These are phyloP conservation scores for Microctonus brassicae DNA, from an alignment of 2,888 invertebrate genomes.

Conservation along the genomic window DNA sequence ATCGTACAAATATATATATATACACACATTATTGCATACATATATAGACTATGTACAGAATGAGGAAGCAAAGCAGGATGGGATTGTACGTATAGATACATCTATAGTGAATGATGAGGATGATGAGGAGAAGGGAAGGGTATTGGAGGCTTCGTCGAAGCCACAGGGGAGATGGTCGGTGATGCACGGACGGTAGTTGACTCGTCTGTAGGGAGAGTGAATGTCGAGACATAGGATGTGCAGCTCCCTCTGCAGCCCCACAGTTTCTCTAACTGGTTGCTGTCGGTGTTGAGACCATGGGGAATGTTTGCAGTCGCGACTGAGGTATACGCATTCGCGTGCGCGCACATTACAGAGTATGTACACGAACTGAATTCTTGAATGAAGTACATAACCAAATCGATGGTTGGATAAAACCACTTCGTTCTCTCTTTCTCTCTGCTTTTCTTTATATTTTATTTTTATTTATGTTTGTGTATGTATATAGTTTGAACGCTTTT, in stretches of 20 bases:
- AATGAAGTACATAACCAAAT: constrained; percentile 35
- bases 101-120: background rate
- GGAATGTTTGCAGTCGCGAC: constrained; percentile 46
- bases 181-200: constrained; percentile 30
- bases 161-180: constrained; percentile 18
- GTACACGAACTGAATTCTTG: constrained; percentile 43
- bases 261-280: constrained; percentile 23
- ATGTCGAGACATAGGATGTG: constrained; percentile 38
- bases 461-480: background rate
- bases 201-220: constrained; percentile 42
- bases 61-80: background rate
- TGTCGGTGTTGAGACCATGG: constrained; percentile 37
- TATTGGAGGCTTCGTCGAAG: constrained; percentile 15
- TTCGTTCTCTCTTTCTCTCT: background rate
- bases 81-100: too few species aligned
- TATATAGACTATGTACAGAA: too few species aligned
- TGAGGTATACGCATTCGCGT: constrained; percentile 18
- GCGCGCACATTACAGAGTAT: too few species aligned
- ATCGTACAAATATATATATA: background rate
- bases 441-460: background rate
- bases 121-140: background rate
- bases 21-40: too few species aligned
- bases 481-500: constrained; percentile 32
- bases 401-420: too few species aligned
- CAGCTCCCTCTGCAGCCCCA: constrained; percentile 34